Percentiles rank a stretch among this genome's conserved stretches.
Conservation (phyloP, 2,113 vertebrate genomes). For the Trachemys scripta region DNA sequence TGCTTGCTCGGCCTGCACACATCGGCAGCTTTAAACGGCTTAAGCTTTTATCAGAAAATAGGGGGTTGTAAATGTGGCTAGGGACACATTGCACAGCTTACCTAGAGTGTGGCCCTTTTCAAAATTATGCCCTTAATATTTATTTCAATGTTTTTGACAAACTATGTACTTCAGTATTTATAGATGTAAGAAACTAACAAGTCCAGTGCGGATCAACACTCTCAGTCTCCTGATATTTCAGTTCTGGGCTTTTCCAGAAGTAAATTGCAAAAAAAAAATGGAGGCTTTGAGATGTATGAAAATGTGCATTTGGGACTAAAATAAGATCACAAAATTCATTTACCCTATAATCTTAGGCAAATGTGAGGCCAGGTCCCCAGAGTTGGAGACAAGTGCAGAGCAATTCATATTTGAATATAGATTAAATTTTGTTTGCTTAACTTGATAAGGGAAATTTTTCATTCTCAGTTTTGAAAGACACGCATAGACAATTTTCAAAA, state of each 20-base stretch:
- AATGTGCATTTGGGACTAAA: background rate
- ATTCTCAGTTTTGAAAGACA: background rate
- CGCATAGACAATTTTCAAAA: background rate
- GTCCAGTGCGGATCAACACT: too few species aligned
- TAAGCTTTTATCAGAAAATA: background rate
- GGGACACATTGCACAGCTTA: background rate
- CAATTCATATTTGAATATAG: conserved; percentile 16
- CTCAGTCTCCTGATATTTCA: background rate
- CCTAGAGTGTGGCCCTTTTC: background rate
- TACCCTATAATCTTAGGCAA: background rate
- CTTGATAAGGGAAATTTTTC: background rate
- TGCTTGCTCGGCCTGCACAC: too few species aligned
- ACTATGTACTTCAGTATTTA: background rate
- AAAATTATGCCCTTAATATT: background rate
- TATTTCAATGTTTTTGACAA: background rate
- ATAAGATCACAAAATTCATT: background rate
- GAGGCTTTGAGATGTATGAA: background rate
- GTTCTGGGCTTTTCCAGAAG: background rate
- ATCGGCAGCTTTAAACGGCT: too few species aligned
- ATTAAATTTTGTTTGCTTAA: background rate
- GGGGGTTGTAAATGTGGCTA: background rate
- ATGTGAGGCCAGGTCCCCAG: background rate
- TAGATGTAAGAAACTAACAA: background rate
- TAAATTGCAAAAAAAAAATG: background rate
- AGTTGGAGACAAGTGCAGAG: background rate